A percentile compares a stretch with the other conserved stretches of the same genome.
Evolutionary conservation across 2,888 invertebrate genomes (phyloP).

Genomic region (Carterocephalus palaemon): DNA sequence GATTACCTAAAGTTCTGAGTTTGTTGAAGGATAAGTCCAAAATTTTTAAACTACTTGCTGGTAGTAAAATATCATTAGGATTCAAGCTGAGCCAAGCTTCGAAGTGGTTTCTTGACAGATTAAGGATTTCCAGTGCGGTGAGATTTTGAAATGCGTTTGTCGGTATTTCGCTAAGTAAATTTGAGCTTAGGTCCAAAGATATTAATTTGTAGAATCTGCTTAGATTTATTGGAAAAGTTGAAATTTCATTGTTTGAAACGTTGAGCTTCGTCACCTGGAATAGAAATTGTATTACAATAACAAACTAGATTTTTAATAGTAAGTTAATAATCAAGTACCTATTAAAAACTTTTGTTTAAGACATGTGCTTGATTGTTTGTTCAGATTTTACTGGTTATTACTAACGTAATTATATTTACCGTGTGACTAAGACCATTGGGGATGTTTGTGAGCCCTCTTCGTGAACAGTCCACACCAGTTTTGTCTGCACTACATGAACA

Average conservation of each 20-base stretch:
- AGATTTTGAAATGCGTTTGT: conserved; percentile 72
- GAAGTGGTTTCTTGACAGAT: conserved; percentile 82
- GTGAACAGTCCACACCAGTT: conserved; percentile 60
- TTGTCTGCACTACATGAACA: conserved; percentile 57
- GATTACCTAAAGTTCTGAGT: conserved; percentile 72
- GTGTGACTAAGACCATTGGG: conserved; percentile 59
- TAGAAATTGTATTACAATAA: neutral
- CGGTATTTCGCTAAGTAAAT: conserved; percentile 73
- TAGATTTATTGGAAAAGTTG: conserved; percentile 69
- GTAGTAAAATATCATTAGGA: conserved; percentile 71
- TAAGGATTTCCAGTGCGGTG: conserved; percentile 76
- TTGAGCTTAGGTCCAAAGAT: conserved; percentile 63
- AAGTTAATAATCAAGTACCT: neutral
- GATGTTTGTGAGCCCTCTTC: conserved; percentile 61
- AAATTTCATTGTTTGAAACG: conserved; percentile 82
- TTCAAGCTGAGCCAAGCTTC: conserved; percentile 77
- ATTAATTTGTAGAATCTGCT: conserved; percentile 50
- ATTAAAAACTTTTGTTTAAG: no score
- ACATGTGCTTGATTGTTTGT: no score
- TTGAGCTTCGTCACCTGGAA: conserved; percentile 82
- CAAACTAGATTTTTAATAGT: neutral
- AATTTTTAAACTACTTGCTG: conserved; percentile 71
- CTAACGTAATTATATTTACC: conserved; percentile 26
- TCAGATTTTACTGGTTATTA: neutral
- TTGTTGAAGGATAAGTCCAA: conserved; percentile 83